These are phyloP conservation scores for Rhea americana DNA, from an alignment of 2,113 vertebrate genomes.

Conservation along the genomic window DNA sequence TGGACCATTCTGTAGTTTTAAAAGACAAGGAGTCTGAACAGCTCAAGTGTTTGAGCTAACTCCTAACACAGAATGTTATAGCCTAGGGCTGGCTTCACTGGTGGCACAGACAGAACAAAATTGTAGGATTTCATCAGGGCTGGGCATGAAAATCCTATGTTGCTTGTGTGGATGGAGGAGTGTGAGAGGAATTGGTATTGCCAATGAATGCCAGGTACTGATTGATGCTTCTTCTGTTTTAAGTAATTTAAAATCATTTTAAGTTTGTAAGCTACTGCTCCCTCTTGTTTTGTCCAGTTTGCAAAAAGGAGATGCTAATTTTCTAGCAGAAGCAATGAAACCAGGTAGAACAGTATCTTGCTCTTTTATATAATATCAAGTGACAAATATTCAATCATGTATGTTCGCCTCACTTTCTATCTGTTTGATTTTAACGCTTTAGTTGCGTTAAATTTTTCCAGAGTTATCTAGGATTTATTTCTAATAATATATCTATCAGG, in stretches of 20 bases:
- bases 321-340: background rate
- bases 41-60: background rate
- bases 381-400: background rate
- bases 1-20: background rate
- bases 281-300: background rate
- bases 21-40: background rate
- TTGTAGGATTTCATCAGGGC: background rate
- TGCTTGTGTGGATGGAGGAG: background rate
- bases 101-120: background rate
- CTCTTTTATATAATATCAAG: background rate
- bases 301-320: background rate
- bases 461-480: background rate
- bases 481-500: background rate
- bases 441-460: background rate
- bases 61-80: background rate
- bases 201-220: background rate
- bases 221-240: background rate
- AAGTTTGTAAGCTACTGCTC: background rate
- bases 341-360: background rate
- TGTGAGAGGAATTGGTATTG: background rate
- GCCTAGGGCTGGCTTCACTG: background rate
- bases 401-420: background rate
- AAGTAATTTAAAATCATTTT: background rate
- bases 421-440: background rate
- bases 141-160: background rate